Conservation (phyloP, 2,113 vertebrate species). For the Cyprinodon tularosa region DNA sequence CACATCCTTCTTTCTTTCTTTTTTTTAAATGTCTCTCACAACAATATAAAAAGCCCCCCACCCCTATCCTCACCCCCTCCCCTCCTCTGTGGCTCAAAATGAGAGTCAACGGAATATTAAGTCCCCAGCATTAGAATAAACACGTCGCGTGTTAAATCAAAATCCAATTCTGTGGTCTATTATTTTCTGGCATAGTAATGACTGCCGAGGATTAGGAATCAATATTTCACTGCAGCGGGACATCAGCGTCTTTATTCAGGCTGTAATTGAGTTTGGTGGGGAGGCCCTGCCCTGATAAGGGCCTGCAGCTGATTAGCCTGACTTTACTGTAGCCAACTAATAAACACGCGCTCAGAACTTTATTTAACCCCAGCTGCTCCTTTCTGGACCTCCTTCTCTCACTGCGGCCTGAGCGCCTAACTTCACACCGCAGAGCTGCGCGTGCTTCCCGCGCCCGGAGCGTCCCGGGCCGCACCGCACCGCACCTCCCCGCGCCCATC, state of each 20-base stretch:
- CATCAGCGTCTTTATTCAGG: conserved; percentile 77
- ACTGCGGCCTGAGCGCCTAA: too few species aligned
- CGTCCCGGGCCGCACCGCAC: too few species aligned
- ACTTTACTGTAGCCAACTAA: neutral
- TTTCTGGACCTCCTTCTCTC: too few species aligned
- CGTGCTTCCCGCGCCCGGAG: neutral
- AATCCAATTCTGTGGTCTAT: conserved; percentile 81
- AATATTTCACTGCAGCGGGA: conserved; percentile 80
- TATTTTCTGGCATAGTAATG: conserved; percentile 80
- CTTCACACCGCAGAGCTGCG: neutral
- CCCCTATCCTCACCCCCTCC: neutral
- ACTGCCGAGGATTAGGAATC: conserved; percentile 79
- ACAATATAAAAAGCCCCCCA: conserved; percentile 59
- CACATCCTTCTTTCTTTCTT: conserved; percentile 45
- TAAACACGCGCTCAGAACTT: neutral
- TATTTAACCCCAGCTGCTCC: neutral
- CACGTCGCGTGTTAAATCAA: conserved; percentile 79
- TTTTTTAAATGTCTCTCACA: conserved; percentile 54
- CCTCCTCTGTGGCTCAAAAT: conserved; percentile 48
- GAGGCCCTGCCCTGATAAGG: conserved; percentile 68
- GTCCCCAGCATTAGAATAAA: conserved; percentile 76
- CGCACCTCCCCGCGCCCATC: conserved; percentile 8
- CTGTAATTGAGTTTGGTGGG: conserved; percentile 76
- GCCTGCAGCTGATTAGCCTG: conserved; percentile 6
- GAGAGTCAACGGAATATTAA: conserved; percentile 76